Evolutionary conservation across 2,888 invertebrate species (phyloP), one percentile per base, ranked within the genome.

Genomic region (Lasiommata megera): DNA sequence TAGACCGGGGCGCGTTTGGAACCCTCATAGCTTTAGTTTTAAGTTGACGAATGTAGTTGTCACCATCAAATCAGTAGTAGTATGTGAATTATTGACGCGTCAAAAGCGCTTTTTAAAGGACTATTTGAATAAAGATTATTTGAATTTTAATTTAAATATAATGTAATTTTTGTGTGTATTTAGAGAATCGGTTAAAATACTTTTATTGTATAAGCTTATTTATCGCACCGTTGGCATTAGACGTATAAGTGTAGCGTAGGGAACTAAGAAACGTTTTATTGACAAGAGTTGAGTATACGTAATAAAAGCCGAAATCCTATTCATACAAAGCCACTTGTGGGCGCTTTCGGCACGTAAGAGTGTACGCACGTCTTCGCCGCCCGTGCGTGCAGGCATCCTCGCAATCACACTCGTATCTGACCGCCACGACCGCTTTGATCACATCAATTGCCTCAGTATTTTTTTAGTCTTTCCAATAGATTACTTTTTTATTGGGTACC

Each of bases 381-480:
- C 18, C 8, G 54, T 55, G 52, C 58, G 62, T 55, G 62, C 36
- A 44, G 61, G 56, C 54, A 61, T 63, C 34, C 59, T 52, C 57
- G 47, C 40, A 43, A 56, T 48, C 54, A 54, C 53, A 48, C 16
- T 44, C 37, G 28, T 12, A 6, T 41, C 36, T 17, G 41, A 41
- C 60, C 55, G 57, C 63, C 62, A 46, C 43, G 47, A 14, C 44
- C 50, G 66, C 74, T 78, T 77, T 78, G 74, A 77, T 76, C 78
- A 70, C 61, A 61, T 61, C 81, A 82, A 85, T 84, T 81, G 82
- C 78, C 72, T 76, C 81, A 85, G 85, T 85, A 77, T 75, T 81
- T n/a, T n/a, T n/a, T 82, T 84, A 70, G 69, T 71, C 73, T 76
- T 73, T 71, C 71, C 72, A 72, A 72, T 78, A 76, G 69, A 79